Base-by-base conservation (phyloP, 1,140 invertebrate genomes). In the Drosophila leontia region DNA sequence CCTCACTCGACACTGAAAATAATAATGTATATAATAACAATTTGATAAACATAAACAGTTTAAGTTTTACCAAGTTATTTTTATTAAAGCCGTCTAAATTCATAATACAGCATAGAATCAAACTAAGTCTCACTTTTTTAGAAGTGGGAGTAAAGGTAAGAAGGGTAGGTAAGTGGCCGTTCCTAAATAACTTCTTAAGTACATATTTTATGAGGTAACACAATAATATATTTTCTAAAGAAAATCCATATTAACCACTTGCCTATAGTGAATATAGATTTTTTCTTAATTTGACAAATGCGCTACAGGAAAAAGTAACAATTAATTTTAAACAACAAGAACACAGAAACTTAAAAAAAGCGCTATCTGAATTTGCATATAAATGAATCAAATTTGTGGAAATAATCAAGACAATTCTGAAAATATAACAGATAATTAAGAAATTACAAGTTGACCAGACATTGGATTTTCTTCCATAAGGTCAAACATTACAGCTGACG, bases 201-300 rank as follows among this genome's bases (percentile, higher is more conserved):
- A 85, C 82, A 61, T 70, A 67, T 53, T 78, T 67, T 48, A 78
- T 65, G 74, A 85, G 78, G 82, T 81, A 82, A 82, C 72, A 71
- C 45, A 62, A 59, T 47, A 44, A 61, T 63, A 41, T 51, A 59
- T 60, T 44, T 63, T 63, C 41, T 65, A 60, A 26, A 26, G 45
- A 53, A 61, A 61, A 61, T 4, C 12, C 47, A 48, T 47, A 12
- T 69, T 23, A 65, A 63, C 7, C 63, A 65, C 34, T 37, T 58
- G 56, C 51, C 55, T 51, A 60, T 5, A 9, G 47, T 29, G n/a
- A 34, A 32, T 48, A 55, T 51, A 71, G n/a, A 23, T 9, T 7
- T 8, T 7, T 19, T 11, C 35, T 32, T 47, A 39, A 37, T 67
- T 50, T 64, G 34, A 35, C n/a, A 69, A 63, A 63, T 41, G 1